phyloP scores from a whole-genome alignment of 2,113 vertebrate genomes.

The Phylloscopus trochiloides region DNA sequence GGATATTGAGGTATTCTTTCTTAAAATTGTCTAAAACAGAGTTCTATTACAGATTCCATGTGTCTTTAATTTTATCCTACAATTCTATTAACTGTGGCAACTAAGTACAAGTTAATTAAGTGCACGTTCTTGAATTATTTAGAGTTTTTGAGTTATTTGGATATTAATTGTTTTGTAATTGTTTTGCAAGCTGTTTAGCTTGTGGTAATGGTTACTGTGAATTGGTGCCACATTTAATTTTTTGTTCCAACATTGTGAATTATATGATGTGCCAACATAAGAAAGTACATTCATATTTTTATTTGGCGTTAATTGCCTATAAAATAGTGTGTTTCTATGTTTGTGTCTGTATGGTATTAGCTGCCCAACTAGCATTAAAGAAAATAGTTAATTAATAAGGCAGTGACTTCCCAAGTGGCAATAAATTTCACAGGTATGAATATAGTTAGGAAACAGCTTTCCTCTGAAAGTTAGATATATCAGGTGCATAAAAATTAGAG shows the following conservation, averaged over 20 bases:
- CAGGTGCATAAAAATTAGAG: neutral
- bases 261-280: conserved; percentile 8
- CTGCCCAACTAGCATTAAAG: neutral
- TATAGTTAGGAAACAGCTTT: neutral
- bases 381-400: neutral
- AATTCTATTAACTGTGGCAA: neutral
- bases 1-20: conserved; percentile 17
- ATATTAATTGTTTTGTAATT: conserved; percentile 24
- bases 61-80: conserved; percentile 26
- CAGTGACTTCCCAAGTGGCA: neutral
- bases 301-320: conserved; percentile 1
- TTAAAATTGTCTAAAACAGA: conserved; percentile 25
- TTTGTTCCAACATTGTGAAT: conserved; percentile 1
- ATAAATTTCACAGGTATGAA: neutral
- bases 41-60: neutral
- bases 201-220: neutral
- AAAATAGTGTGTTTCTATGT: neutral
- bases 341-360: neutral
- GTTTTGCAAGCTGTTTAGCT: neutral
- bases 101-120: neutral
- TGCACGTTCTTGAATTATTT: conserved; percentile 22
- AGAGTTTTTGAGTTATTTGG: conserved; percentile 11
- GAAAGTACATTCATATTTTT: neutral
- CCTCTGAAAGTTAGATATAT: neutral
- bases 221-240: neutral